phyloP scores from a whole-genome alignment of 2,797 vertebrate genomes.

The Lemur catta region DNA sequence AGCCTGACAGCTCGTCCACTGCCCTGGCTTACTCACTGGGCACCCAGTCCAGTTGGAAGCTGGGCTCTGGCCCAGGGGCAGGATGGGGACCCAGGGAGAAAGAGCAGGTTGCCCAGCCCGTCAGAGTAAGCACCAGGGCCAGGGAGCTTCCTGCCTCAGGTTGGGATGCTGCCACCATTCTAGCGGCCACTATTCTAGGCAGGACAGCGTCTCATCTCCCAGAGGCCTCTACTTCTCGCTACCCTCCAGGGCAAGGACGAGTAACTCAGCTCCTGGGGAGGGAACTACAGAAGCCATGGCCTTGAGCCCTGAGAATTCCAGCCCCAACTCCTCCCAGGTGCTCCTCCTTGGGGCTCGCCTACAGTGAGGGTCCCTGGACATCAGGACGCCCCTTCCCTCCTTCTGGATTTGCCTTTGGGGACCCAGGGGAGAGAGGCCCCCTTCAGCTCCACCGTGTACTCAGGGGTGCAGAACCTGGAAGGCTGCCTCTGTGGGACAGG shows the following conservation, averaged over 20 bases:
- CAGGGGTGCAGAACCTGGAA: constrained; percentile 89
- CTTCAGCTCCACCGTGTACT: constrained; percentile 91
- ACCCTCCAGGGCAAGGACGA: neutral
- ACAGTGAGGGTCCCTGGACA: neutral
- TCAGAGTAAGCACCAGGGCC: neutral
- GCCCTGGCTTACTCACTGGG: too few species aligned
- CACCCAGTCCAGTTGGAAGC: too few species aligned
- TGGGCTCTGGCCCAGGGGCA: neutral
- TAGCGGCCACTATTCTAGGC: neutral
- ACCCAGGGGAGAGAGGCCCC: constrained; percentile 90
- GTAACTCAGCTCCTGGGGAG: neutral
- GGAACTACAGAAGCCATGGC: neutral
- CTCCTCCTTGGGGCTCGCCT: neutral
- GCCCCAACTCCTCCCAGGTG: neutral
- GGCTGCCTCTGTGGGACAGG: constrained; percentile 84
- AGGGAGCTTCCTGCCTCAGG: neutral
- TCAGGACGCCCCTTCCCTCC: constrained; percentile 74
- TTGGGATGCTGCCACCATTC: neutral
- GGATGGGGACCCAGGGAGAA: neutral
- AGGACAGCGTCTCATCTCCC: neutral
- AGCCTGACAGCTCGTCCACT: too few species aligned
- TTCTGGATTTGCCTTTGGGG: constrained; percentile 93
- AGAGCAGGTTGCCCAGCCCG: neutral
- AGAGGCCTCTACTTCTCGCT: neutral
- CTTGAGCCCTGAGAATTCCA: neutral